A percentile compares a stretch with the other conserved stretches of the same genome.
These are phyloP conservation scores for Tenualosa thibaudeaui DNA, from an alignment of 2,797 vertebrate genomes.

Conservation along the genomic window DNA sequence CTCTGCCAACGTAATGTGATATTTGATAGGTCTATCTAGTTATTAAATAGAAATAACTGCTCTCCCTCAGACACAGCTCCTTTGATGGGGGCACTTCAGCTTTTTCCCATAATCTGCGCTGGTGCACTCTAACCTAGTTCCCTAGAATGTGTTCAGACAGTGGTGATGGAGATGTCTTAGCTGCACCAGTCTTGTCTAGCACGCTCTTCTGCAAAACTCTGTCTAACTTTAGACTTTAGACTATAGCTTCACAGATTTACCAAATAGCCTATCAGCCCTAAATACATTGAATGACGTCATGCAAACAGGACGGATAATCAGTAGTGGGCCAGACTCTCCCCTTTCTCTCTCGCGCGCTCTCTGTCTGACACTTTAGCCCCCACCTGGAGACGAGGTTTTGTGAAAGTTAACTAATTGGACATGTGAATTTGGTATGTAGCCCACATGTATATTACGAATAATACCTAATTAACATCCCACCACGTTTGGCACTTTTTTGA, in stretches of 20 bases:
- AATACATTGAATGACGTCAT: neutral
- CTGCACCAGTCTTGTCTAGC: neutral
- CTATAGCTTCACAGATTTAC: neutral
- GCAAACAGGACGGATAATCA: constrained; percentile 1
- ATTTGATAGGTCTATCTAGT: constrained; percentile 8
- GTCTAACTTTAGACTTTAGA: neutral
- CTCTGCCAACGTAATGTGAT: neutral
- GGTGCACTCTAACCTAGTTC: neutral
- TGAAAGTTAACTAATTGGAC: neutral
- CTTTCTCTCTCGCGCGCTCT: neutral
- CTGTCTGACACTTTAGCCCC: neutral
- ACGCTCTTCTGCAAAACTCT: neutral
- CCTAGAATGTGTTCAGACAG: neutral
- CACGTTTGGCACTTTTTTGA: neutral
- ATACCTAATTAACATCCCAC: neutral
- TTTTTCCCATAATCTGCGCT: neutral
- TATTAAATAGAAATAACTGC: constrained; percentile 4
- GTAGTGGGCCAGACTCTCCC: neutral
- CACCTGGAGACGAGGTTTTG: neutral
- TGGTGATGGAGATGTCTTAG: neutral
- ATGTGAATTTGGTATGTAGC: neutral
- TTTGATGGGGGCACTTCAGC: neutral
- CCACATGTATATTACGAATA: neutral
- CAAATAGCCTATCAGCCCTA: neutral
- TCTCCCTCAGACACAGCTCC: neutral